A percentile compares a stretch with the other conserved stretches of the same genome.
These are phyloP conservation scores for Thumatha senex DNA, from an alignment of 2,888 invertebrate genomes.

Conservation along the genomic window DNA sequence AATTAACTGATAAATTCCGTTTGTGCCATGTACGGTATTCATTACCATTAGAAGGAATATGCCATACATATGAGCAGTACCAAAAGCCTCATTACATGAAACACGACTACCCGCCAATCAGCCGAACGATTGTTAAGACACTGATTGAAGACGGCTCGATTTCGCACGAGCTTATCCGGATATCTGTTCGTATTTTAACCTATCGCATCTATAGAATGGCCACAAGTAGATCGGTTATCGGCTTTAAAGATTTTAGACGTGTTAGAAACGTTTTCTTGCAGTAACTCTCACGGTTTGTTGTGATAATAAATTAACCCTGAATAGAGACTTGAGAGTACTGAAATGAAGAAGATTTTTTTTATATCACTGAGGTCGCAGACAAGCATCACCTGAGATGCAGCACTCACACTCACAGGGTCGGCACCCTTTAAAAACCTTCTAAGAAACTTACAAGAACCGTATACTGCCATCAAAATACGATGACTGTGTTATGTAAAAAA, in stretches of 20 bases:
- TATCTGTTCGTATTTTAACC: constrained; percentile 26
- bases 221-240: constrained; percentile 25
- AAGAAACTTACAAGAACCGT: too few relatives aligned
- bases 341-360: neutral
- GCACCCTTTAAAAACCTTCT: too few relatives aligned
- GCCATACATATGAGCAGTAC: constrained; percentile 56
- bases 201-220: constrained; percentile 35
- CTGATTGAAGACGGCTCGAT: constrained; percentile 66
- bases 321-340: neutral
- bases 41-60: constrained; percentile 50
- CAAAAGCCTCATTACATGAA: constrained; percentile 62
- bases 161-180: constrained; percentile 59
- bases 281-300: neutral
- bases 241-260: constrained; percentile 11
- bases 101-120: constrained; percentile 70
- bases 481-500: too few relatives aligned
- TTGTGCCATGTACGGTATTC: constrained; percentile 49
- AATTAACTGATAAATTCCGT: constrained; percentile 43
- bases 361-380: too few relatives aligned
- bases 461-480: too few relatives aligned
- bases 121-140: constrained; percentile 56
- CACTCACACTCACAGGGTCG: too few relatives aligned
- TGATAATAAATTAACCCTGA: neutral
- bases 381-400: too few relatives aligned
- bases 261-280: constrained; percentile 8